These are phyloP conservation scores for Pachycephus smyrnensis DNA, from an alignment of 2,888 invertebrate genomes.

Conservation along the genomic window DNA sequence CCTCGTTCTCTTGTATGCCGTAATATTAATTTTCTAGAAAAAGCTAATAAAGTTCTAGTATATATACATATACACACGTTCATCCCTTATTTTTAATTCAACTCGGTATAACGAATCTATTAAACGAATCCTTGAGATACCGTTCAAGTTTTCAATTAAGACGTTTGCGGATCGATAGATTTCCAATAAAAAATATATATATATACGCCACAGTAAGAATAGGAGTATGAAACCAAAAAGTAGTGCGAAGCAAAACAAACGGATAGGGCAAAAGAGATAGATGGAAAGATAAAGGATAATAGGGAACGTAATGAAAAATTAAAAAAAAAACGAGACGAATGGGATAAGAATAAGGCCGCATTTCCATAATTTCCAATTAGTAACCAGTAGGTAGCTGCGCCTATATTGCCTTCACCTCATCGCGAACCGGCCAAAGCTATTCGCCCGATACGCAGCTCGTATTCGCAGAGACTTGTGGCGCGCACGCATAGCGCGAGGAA, in stretches of 20 bases:
- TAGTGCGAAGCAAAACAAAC: conserved; percentile 24
- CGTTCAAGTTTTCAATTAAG: not conserved
- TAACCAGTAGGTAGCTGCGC: conserved; percentile 46
- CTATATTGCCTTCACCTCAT: conserved; percentile 49
- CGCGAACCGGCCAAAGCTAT: conserved; percentile 39
- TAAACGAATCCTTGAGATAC: not conserved
- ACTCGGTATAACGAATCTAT: not conserved
- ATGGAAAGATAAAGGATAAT: not conserved
- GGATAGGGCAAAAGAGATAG: not conserved
- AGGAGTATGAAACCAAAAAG: conserved; percentile 17
- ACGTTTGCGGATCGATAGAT: not conserved
- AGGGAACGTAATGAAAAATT: not conserved
- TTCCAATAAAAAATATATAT: not conserved
- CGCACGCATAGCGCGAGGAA: conserved; percentile 12
- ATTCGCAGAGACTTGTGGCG: conserved; percentile 21
- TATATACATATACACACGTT: not conserved
- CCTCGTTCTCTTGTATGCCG: not conserved
- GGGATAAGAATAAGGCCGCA: conserved; percentile 30
- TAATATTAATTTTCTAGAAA: not conserved
- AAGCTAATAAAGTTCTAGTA: not conserved
- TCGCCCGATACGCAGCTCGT: conserved; percentile 39
- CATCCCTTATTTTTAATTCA: not conserved
- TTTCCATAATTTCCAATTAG: conserved; percentile 53
- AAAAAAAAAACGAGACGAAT: conserved; percentile 21
- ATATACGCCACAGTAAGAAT: not conserved